Percentiles rank a stretch among this genome's conserved stretches.
Evolutionary conservation across 1,140 invertebrate genomes (phyloP).

Genomic region (Pseudoatta argentina): DNA sequence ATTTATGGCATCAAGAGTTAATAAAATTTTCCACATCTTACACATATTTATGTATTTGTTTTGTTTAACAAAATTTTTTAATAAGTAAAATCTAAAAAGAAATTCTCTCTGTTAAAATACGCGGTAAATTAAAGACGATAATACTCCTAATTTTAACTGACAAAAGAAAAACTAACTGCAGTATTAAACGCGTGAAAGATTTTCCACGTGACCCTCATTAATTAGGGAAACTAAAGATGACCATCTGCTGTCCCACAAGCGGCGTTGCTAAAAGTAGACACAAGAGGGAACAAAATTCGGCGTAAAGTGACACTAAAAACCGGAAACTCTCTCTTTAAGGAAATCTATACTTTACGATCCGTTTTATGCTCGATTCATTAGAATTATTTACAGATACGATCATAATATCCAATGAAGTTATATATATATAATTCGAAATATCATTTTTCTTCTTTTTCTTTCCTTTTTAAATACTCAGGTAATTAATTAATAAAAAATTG

Average conservation of each 20-base stretch:
- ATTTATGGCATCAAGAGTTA: background rate
- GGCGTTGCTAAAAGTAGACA: conserved; percentile 49
- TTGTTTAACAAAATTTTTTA: background rate
- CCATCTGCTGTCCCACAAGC: conserved; percentile 47
- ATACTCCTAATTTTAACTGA: background rate
- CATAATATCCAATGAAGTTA: background rate
- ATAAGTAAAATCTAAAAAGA: background rate
- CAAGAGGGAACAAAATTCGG: conserved; percentile 31
- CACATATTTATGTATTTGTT: too few species aligned
- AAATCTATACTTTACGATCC: conserved; percentile 2
- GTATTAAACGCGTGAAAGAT: conserved; percentile 36
- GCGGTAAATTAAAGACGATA: background rate
- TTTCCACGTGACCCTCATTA: conserved; percentile 44
- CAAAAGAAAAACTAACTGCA: conserved; percentile 22
- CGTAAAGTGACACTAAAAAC: conserved; percentile 30
- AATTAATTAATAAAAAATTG: conserved; percentile 8
- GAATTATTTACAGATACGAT: background rate
- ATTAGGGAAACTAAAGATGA: conserved; percentile 58
- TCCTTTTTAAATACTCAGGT: background rate
- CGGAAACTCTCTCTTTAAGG: conserved; percentile 1
- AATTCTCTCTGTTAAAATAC: background rate
- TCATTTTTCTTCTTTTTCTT: too few species aligned
- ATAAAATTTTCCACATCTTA: background rate
- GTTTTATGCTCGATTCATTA: conserved; percentile 7
- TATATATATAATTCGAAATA: background rate